A percentile compares a stretch with the other conserved stretches of the same genome.
phyloP scores from a whole-genome alignment of 1,140 invertebrate genomes.

The Drosophila nigrodunni region DNA sequence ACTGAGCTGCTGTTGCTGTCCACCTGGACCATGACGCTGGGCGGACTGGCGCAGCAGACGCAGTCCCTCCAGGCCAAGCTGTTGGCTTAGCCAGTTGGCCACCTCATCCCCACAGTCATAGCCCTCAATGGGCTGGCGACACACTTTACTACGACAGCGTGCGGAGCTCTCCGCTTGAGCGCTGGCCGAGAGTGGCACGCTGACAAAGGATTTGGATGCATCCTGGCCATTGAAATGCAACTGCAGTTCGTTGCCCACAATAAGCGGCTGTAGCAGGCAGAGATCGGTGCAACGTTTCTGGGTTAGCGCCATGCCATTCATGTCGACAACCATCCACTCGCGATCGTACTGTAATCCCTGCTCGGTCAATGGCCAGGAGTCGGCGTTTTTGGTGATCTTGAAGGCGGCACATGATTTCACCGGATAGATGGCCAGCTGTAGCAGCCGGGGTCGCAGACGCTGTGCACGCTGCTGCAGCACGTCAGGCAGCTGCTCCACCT shows the following conservation, averaged over 20 bases:
- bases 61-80: conserved; percentile 88
- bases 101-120: conserved; percentile 93
- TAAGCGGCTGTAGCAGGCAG: conserved; percentile 91
- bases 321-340: conserved; percentile 95
- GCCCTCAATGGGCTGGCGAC: conserved; percentile 91
- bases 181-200: conserved; percentile 51
- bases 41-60: conserved; percentile 89
- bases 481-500: conserved; percentile 49
- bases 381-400: conserved; percentile 85
- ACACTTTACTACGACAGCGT: conserved; percentile 92
- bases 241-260: conserved; percentile 87
- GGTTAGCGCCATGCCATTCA: conserved; percentile 91
- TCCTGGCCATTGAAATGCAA: conserved; percentile 86
- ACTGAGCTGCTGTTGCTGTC: conserved; percentile 84
- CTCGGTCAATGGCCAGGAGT: conserved; percentile 89
- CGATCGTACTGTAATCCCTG: conserved; percentile 95
- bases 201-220: conserved; percentile 1
- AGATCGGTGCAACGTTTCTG: conserved; percentile 94
- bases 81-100: conserved; percentile 90
- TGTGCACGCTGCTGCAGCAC: conserved; percentile 56
- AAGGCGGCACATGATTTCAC: conserved; percentile 96
- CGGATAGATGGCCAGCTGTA: conserved; percentile 94
- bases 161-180: conserved; percentile 67
- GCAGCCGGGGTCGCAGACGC: conserved; percentile 70
- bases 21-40: conserved; percentile 34